These are phyloP conservation scores for Clarias batrachus DNA, from an alignment of 2,113 vertebrate genomes.

Conservation along the genomic window DNA sequence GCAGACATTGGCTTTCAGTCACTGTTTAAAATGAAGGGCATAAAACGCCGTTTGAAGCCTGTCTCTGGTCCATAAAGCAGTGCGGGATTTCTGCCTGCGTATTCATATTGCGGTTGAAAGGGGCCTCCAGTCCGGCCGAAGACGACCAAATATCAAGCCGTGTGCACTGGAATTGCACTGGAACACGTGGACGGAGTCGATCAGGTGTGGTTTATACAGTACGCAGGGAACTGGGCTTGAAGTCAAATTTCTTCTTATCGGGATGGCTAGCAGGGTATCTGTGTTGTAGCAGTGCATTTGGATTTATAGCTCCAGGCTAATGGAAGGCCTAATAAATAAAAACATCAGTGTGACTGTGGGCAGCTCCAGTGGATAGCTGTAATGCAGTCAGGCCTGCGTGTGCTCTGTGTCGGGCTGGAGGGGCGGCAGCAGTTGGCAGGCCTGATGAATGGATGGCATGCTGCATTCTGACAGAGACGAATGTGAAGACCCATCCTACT, in stretches of 20 bases:
- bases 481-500: constrained; percentile 74
- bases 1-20: constrained; percentile 62
- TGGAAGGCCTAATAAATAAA: constrained; percentile 79
- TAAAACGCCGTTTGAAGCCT: constrained; percentile 53
- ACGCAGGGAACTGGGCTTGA: constrained; percentile 22
- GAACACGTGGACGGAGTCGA: constrained; percentile 18
- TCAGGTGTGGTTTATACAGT: background rate
- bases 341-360: constrained; percentile 71
- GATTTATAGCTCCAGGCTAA: constrained; percentile 73
- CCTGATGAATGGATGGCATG: constrained; percentile 79
- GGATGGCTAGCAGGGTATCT: constrained; percentile 37
- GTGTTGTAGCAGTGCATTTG: constrained; percentile 65
- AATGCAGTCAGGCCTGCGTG: constrained; percentile 72
- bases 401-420: constrained; percentile 73
- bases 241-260: constrained; percentile 40
- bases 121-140: constrained; percentile 33
- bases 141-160: constrained; percentile 43
- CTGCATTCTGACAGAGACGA: constrained; percentile 78
- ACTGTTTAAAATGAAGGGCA: constrained; percentile 60
- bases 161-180: constrained; percentile 47
- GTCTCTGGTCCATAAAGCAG: constrained; percentile 53
- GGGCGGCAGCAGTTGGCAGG: constrained; percentile 72
- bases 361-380: constrained; percentile 68
- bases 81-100: constrained; percentile 42
- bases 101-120: constrained; percentile 55